phyloP scores from a whole-genome alignment of 1,140 invertebrate genomes.

The Ips typographus region DNA sequence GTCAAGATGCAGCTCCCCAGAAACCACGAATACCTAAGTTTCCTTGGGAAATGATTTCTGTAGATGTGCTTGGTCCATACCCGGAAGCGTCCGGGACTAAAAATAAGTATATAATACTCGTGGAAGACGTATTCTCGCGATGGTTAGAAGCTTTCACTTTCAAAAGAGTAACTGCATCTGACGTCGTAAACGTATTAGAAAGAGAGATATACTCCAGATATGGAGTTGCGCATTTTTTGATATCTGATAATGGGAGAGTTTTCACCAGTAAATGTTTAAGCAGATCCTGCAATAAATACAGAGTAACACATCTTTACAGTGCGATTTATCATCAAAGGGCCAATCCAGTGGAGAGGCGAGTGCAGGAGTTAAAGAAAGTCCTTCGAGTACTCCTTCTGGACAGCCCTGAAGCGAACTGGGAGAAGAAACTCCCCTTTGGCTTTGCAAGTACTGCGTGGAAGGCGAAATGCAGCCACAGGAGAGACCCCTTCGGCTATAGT shows the following conservation, averaged over 20 bases:
- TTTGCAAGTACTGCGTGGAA: no score
- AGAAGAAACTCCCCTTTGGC: no score
- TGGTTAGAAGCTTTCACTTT: conserved; percentile 11
- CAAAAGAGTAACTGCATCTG: neutral
- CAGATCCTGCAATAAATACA: neutral
- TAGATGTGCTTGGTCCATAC: conserved; percentile 2
- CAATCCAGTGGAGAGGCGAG: no score
- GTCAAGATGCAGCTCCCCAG: neutral
- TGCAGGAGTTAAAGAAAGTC: no score
- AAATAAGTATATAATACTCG: conserved; percentile 8
- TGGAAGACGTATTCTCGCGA: conserved; percentile 3
- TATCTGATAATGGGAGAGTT: neutral
- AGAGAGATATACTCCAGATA: neutral
- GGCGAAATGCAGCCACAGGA: no score
- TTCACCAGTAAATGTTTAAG: neutral
- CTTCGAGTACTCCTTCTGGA: no score
- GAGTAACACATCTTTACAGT: neutral
- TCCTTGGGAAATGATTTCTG: neutral
- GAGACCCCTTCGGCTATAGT: no score
- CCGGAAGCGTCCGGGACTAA: neutral
- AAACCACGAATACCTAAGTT: no score
- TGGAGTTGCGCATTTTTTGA: neutral
- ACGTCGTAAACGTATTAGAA: neutral
- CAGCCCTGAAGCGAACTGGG: no score
- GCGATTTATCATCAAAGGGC: neutral